phyloP scores from a whole-genome alignment of 2,797 vertebrate species.

The Podarcis siculus region DNA sequence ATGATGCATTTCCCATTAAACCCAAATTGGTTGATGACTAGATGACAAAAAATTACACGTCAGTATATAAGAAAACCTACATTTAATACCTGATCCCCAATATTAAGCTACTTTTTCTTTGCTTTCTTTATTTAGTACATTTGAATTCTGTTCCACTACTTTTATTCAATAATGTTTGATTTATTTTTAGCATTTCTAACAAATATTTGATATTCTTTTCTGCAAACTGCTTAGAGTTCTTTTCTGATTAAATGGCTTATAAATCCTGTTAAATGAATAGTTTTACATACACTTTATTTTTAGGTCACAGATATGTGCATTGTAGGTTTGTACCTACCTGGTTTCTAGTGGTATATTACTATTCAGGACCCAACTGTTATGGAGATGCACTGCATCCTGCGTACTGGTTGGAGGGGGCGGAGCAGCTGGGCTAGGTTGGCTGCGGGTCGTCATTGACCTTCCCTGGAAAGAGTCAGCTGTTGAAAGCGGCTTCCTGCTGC shows the following conservation, averaged over 20 bases:
- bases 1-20: neutral
- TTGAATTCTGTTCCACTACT: fast-evolving
- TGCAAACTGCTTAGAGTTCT: no score
- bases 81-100: neutral
- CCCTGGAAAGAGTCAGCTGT: conserved; percentile 89
- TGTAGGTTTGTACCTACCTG: conserved; percentile 79
- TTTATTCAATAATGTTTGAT: no score
- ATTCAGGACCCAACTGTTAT: conserved; percentile 97
- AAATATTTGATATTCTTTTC: no score
- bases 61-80: neutral
- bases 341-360: conserved; percentile 97
- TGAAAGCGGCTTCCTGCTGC: conserved; percentile 87
- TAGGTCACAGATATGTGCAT: no score
- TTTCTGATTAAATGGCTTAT: no score
- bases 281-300: no score
- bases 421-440: conserved; percentile 87
- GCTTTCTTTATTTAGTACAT: neutral
- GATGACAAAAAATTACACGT: neutral
- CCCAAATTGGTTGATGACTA: neutral
- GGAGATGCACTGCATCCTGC: conserved; percentile 85
- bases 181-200: no score
- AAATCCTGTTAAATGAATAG: no score
- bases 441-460: conserved; percentile 91
- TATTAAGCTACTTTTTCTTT: fast-evolving
- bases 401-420: conserved; percentile 80